Percentiles rank a stretch among this genome's conserved stretches.
Evolutionary conservation across 2,113 vertebrate species (phyloP).

Genomic region (Takifugu bimaculatus): DNA sequence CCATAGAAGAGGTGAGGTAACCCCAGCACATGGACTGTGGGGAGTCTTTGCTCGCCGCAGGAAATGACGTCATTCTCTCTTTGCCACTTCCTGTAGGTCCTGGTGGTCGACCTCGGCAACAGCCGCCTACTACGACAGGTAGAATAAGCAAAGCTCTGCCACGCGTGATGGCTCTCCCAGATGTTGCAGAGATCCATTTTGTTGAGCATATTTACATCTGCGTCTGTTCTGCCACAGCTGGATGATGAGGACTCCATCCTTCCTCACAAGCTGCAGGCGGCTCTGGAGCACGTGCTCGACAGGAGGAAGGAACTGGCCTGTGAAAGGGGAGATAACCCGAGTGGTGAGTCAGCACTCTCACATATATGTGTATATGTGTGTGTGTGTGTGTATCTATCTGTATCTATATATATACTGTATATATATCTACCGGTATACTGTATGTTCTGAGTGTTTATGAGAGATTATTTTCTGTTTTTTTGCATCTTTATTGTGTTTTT

Average conservation of each 20-base stretch:
- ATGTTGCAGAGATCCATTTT: slow-evolving; percentile 2
- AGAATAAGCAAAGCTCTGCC: slow-evolving; percentile 2
- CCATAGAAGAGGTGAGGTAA: slow-evolving; percentile 85
- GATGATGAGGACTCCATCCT: slow-evolving; percentile 95
- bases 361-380: no score
- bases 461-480: not conserved
- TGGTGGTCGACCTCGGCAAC: slow-evolving; percentile 92
- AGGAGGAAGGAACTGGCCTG: slow-evolving; percentile 85
- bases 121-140: slow-evolving; percentile 94
- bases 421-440: no score
- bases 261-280: slow-evolving; percentile 90
- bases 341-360: slow-evolving; percentile 57
- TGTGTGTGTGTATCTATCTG: no score
- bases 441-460: not conserved
- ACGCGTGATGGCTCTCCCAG: slow-evolving; percentile 3
- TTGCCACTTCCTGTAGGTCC: slow-evolving; percentile 76
- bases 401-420: no score
- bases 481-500: not conserved
- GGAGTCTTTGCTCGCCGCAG: slow-evolving; percentile 41
- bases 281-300: slow-evolving; percentile 89
- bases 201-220: slow-evolving; percentile 7
- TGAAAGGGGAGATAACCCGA: slow-evolving; percentile 79
- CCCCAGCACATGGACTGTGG: slow-evolving; percentile 6
- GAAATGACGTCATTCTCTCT: slow-evolving; percentile 62
- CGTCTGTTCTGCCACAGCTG: slow-evolving; percentile 73